Percentiles rank a stretch among this genome's conserved stretches.
phyloP scores from a whole-genome alignment of 1,140 invertebrate species.

The Drosophila elegans region DNA sequence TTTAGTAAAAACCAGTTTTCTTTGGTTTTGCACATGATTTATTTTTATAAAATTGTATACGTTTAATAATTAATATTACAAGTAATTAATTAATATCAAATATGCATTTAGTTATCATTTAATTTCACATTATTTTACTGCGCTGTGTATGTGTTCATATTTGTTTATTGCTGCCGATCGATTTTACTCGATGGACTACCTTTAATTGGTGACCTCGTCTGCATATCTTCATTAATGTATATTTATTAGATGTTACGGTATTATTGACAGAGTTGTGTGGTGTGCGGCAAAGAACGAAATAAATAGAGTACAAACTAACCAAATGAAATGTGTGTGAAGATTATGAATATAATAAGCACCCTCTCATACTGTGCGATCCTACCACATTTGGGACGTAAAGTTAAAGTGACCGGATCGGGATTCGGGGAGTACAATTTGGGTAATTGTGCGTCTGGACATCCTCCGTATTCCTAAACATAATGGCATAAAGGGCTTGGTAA shows the following conservation, averaged over 20 bases:
- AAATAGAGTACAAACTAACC: slow-evolving; percentile 49
- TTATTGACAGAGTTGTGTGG: slow-evolving; percentile 63
- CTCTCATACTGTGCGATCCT: slow-evolving; percentile 32
- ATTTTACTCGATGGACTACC: slow-evolving; percentile 21
- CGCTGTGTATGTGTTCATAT: slow-evolving; percentile 56
- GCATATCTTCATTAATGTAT: slow-evolving; percentile 36
- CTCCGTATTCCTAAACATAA: slow-evolving; percentile 48
- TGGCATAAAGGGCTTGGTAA: slow-evolving; percentile 35
- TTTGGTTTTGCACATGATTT: slow-evolving; percentile 72
- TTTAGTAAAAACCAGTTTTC: slow-evolving; percentile 1
- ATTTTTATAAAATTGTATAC: slow-evolving; percentile 83
- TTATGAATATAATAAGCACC: slow-evolving; percentile 47
- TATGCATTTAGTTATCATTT: slow-evolving; percentile 81
- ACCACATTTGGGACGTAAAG: slow-evolving; percentile 11
- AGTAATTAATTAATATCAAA: slow-evolving; percentile 82
- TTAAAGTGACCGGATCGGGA: slow-evolving; percentile 7
- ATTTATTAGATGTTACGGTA: slow-evolving; percentile 44
- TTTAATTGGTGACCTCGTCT: slow-evolving; percentile 29
- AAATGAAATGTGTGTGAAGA: slow-evolving; percentile 61
- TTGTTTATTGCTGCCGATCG: slow-evolving; percentile 47
- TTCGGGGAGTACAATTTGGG: slow-evolving; percentile 14
- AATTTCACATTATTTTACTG: slow-evolving; percentile 78
- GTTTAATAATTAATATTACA: slow-evolving; percentile 82
- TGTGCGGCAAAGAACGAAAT: slow-evolving; percentile 49
- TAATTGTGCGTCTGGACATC: slow-evolving; percentile 56